Base-by-base conservation (phyloP, 1,140 invertebrate genomes). In the Cotesia chilonis region DNA sequence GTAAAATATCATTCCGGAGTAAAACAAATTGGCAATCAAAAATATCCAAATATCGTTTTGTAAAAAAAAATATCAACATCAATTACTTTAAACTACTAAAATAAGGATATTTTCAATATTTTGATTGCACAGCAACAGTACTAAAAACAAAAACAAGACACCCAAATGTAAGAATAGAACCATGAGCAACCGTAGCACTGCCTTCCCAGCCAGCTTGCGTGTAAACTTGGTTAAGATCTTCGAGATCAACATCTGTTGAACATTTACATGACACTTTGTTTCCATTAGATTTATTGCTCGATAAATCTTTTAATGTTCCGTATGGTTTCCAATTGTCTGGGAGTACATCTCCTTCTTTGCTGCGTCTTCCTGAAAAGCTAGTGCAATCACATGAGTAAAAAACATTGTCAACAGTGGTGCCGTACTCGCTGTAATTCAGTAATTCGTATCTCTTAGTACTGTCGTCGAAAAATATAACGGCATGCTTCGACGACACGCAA, bases 361-460 rank as follows among this genome's bases (percentile, higher is more conserved):
- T 57, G 87, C 89, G 55, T 65, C 74, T 78, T 37, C 79, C 35
- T 76, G 79, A 70, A 76, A 85, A 64, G 6, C 69, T 70, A n/a
- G 88, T 89, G 75, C 91, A 90, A 85, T 97, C 94, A 85, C 94
- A 95, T 0, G 93, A 92, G 83, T 95, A 96, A 38, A 96, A 82
- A 61, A 96, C 92, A 74, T 95, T 94, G 85, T 98, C 96, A 1
- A 98, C 95, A 12, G 90, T 89, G 0, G 93, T 95, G 37, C 96
- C 96, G 84, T 92, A 91, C 81, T 95, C 93, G 54, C 94, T 96
- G 83, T 98, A 98, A 87, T 98, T 98, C 41, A 98, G 90, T 71
- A 98, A 86, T 85, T 98, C 96, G 83, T 93, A 98, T 75, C 92
- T 91, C 70, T 92, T 91, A 5, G 92, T 93, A 73, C 89, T 88